Evolutionary conservation across 2,113 vertebrate species (phyloP), one percentile per base, ranked within the genome.

Genomic region (Edolisoma coerulescens): DNA sequence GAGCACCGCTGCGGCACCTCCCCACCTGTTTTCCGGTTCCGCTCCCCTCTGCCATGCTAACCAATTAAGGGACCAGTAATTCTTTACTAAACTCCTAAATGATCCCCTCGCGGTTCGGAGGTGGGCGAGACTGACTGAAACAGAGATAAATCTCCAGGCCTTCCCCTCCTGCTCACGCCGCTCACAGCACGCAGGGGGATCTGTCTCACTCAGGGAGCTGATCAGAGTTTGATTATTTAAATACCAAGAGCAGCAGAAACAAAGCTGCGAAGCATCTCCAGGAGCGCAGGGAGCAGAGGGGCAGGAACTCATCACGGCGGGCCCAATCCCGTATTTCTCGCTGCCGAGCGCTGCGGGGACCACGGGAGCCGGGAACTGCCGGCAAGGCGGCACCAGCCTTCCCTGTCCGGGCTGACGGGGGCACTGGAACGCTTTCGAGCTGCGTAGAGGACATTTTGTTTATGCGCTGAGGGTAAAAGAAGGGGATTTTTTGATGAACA

Each of bases 191-290:
- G n/a, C 80, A 17, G 65, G 16, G 77, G 39, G 41, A 90, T 92
- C 89, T 86, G 93, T 69, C 88, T 96, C 97, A 68, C 85, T 68
- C 50, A 20, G 33, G 45, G 65, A 63, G 22, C 50, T n/a, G 81
- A 64, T 68, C 67, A 20, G 53, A 56, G 39, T 90, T 94, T 63
- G 84, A 93, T 94, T 83, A 95, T 89, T 93, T 84, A 86, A 95
- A 65, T 20, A 71, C 84, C 86, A 18, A 61, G 74, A 75, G 57
- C 45, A 60, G 83, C 83, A 93, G 81, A 82, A 88, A 84, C 56
- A 87, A 76, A 76, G 75, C 88, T 16, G 92, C 24, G 67, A 81
- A 77, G 32, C 69, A n/a, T 35, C 65, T 82, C 28, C 78, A 20
- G 88, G 85, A 75, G 54, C 15, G 19, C 88, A 24, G 81, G 26